phyloP scores from a whole-genome alignment of 2,888 invertebrate genomes.

The Morpho achilles region DNA sequence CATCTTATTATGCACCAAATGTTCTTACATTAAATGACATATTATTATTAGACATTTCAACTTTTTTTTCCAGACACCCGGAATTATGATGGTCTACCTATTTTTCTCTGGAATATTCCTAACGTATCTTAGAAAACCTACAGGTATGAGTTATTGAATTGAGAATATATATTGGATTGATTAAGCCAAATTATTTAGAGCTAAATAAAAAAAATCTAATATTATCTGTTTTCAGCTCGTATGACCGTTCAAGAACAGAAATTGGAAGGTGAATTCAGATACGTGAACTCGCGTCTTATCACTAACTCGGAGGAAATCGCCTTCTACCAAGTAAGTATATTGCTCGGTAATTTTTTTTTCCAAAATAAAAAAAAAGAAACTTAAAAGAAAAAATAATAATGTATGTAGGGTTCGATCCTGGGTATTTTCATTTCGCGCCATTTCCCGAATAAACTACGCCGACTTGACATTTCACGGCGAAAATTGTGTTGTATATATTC shows the following conservation, averaged over 20 bases:
- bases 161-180: too few relatives aligned
- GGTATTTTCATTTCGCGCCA: too few relatives aligned
- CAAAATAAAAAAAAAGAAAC: too few relatives aligned
- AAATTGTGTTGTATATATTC: too few relatives aligned
- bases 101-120: constrained; percentile 91
- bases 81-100: constrained; percentile 92
- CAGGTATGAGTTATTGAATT: constrained; percentile 70
- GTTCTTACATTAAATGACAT: too few relatives aligned
- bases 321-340: constrained; percentile 83
- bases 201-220: background rate
- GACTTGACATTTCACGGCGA: too few relatives aligned
- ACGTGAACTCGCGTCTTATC: constrained; percentile 96
- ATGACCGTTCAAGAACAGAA: constrained; percentile 97
- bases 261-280: constrained; percentile 98
- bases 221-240: constrained; percentile 59
- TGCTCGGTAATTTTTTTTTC: background rate
- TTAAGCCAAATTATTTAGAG: background rate
- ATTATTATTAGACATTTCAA: too few relatives aligned
- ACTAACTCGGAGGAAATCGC: constrained; percentile 98
- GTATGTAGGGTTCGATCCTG: too few relatives aligned
- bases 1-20: too few relatives aligned
- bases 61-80: constrained; percentile 85
- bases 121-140: constrained; percentile 92
- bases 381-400: too few relatives aligned
- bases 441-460: too few relatives aligned